Evolutionary conservation across 2,113 vertebrate species (phyloP).

Genomic region (Daboia siamensis): DNA sequence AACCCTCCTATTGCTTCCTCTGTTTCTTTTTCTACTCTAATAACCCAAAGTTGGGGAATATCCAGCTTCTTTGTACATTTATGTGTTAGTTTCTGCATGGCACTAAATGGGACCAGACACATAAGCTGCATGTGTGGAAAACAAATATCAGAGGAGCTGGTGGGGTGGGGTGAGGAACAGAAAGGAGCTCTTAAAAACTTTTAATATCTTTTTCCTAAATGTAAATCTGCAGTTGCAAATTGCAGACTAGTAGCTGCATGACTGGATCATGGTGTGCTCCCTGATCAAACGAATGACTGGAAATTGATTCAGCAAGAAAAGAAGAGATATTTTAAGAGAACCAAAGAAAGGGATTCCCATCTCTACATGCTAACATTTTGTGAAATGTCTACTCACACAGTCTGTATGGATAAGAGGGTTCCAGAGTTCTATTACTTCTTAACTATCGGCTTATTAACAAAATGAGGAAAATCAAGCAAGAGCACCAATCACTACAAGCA

Average conservation of each 20-base stretch:
- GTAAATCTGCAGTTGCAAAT: background rate
- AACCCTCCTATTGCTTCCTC: background rate
- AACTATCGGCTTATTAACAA: constrained; percentile 61
- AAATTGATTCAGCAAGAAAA: background rate
- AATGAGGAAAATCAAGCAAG: constrained; percentile 57
- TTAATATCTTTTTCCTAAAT: background rate
- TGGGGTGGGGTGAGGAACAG: background rate
- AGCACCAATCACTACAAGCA: constrained; percentile 59
- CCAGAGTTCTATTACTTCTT: constrained; percentile 43
- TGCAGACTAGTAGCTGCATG: background rate
- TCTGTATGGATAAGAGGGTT: background rate
- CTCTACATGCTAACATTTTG: background rate
- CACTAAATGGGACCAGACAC: background rate
- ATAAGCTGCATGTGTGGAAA: background rate
- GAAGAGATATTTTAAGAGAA: background rate
- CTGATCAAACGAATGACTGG: background rate
- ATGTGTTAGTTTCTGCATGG: background rate
- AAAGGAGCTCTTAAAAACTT: background rate
- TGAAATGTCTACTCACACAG: background rate
- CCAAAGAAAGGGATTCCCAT: background rate
- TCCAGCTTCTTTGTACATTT: background rate
- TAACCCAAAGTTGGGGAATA: background rate
- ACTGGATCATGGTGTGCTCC: background rate
- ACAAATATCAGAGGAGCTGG: background rate
- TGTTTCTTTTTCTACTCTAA: background rate